Evolutionary conservation across 2,113 vertebrate genomes (phyloP).

Genomic region (Thalassarche chlororhynchos): DNA sequence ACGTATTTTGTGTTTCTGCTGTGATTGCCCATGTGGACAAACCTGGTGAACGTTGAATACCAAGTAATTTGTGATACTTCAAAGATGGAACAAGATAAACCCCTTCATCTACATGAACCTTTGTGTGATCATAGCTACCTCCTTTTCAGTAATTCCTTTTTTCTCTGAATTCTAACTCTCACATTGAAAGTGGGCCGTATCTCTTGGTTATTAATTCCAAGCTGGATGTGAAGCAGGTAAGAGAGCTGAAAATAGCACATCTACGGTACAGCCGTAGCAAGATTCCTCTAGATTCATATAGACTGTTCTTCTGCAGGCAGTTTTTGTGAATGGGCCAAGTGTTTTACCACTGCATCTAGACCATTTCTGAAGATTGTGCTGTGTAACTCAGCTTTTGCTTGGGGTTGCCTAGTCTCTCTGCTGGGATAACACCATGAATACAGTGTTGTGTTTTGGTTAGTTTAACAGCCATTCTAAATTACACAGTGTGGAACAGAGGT

Average conservation of each 20-base stretch:
- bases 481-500: not conserved
- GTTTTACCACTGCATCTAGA: not conserved
- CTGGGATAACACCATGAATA: not conserved
- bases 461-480: not conserved
- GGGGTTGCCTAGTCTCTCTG: not conserved
- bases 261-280: not conserved
- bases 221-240: not conserved
- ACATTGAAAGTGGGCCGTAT: not conserved
- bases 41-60: not conserved
- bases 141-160: not conserved
- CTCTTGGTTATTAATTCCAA: not conserved
- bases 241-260: not conserved
- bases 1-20: not conserved
- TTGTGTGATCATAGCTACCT: not conserved
- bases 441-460: not conserved
- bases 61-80: not conserved
- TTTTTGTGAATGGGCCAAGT: not conserved
- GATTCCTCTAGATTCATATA: not conserved
- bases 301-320: not conserved
- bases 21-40: not conserved
- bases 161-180: not conserved
- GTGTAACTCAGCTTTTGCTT: not conserved
- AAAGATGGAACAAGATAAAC: not conserved
- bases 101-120: not conserved
- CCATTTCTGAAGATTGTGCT: not conserved